Percentiles rank a stretch among this genome's conserved stretches.
These are phyloP conservation scores for Nesogale talazaci DNA, from an alignment of 2,113 vertebrate genomes.

Conservation along the genomic window DNA sequence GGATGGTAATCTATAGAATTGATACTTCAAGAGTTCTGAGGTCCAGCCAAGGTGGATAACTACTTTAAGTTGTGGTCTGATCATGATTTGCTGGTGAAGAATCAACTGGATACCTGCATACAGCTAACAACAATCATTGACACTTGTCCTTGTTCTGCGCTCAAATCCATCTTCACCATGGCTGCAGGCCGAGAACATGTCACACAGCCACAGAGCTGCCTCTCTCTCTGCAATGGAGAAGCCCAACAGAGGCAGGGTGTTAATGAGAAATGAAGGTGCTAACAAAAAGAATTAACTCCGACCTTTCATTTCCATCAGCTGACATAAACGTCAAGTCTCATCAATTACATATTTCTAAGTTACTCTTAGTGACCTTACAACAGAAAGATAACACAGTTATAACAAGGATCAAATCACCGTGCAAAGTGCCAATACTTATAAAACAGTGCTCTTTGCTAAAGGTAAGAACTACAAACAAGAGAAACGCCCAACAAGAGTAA, in stretches of 20 bases:
- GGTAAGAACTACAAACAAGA: neutral
- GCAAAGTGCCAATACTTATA: neutral
- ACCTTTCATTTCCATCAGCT: neutral
- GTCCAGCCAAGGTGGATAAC: neutral
- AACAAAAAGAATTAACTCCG: slow-evolving; percentile 63
- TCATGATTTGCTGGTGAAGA: neutral
- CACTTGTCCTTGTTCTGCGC: neutral
- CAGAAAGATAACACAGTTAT: slow-evolving; percentile 37
- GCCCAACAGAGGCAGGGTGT: neutral
- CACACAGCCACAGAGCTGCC: neutral
- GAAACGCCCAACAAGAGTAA: slow-evolving; percentile 7
- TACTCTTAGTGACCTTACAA: slow-evolving; percentile 64
- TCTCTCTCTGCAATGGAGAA: neutral
- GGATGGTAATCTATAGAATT: neutral
- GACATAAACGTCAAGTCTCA: slow-evolving; percentile 52
- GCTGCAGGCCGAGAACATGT: neutral
- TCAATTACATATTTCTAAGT: slow-evolving; percentile 54
- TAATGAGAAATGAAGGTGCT: slow-evolving; percentile 63
- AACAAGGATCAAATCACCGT: slow-evolving; percentile 37
- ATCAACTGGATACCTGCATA: neutral
- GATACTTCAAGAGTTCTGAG: neutral
- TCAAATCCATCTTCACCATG: neutral
- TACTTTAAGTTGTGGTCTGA: neutral
- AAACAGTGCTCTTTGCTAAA: neutral
- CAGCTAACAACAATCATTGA: slow-evolving; percentile 25